phyloP scores from a whole-genome alignment of 1,140 invertebrate genomes.

The Parasteatoda tepidariorum region DNA sequence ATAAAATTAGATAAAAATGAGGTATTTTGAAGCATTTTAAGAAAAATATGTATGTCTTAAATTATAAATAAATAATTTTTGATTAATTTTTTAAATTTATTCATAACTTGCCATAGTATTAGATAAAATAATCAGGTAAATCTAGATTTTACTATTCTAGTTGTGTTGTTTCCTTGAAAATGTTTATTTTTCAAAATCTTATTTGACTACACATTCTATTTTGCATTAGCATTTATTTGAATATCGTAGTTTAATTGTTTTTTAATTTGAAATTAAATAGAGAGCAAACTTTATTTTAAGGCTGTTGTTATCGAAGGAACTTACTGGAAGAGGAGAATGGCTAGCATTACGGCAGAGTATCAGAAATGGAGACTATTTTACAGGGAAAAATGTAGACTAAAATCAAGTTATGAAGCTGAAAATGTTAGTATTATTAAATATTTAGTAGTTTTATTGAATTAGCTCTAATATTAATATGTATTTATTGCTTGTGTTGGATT shows the following conservation, averaged over 20 bases:
- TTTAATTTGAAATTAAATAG: neutral
- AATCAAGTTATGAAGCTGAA: constrained; percentile 37
- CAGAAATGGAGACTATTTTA: constrained; percentile 99
- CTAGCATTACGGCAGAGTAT: constrained; percentile 97
- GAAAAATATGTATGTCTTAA: too few relatives aligned
- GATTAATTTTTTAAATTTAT: too few relatives aligned
- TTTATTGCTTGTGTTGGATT: too few relatives aligned
- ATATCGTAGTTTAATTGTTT: neutral
- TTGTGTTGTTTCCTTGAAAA: neutral
- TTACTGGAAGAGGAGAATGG: constrained; percentile 98
- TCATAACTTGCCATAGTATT: too few relatives aligned
- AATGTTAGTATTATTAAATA: constrained; percentile 37
- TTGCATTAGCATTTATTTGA: neutral
- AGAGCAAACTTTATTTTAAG: too few relatives aligned
- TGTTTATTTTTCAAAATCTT: neutral
- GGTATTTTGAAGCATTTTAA: too few relatives aligned
- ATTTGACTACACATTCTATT: neutral
- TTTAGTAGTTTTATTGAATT: neutral
- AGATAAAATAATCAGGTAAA: too few relatives aligned
- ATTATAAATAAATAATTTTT: too few relatives aligned
- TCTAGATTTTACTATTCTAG: too few relatives aligned
- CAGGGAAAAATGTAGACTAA: constrained; percentile 77
- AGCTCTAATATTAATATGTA: neutral
- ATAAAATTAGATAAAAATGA: too few relatives aligned
- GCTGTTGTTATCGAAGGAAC: constrained; percentile 96